Evolutionary conservation across 2,888 invertebrate genomes (phyloP), one percentile per base, ranked within the genome.

Genomic region (Lobophora halterata): DNA sequence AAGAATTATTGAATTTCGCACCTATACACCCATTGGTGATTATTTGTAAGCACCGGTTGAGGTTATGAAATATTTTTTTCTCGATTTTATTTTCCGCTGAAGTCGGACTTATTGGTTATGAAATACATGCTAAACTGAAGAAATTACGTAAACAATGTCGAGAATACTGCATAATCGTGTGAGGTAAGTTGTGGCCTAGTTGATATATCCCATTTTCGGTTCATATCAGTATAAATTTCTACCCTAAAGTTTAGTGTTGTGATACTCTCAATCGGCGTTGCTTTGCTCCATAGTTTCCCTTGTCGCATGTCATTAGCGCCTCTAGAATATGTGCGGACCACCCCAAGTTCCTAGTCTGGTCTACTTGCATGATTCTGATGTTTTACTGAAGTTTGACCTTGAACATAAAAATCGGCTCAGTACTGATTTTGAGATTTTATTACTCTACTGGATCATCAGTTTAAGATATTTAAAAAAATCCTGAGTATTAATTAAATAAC

Each of bases 121-220:
- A 70, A 68, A 69, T 67, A 67, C 57, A 61, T 55, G 60, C 56
- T 55, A 56, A 65, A 55, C 55, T 61, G 39, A 65, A 69, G 46
- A 56, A 67, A 67, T 72, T 66, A 73, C 68, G 61, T 69, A 66
- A 75, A 81, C 49, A 57, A 86, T 87, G 87, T 86, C 87, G 50
- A 77, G 86, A 63, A 82, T 87, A 68, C 74, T 87, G 34, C 81
- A 85, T 59, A 79, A 85, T 65, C 82, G 79, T 41, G 62, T 83
- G 61, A 82, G 83, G 87, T 85, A 65, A 61, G 58, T 5, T 35
- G 11, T 8, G 12, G 8, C 8, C 10, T 11, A 17, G 5, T n/a
- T n/a, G n/a, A n/a, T n/a, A n/a, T n/a, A 7, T 11, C 5, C 1
- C 30, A 9, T 23, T 3, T 10, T 19, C 4, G 5, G 6, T 2